Percentiles rank a stretch among this genome's conserved stretches.
These are phyloP conservation scores for Pantherophis guttatus DNA, from an alignment of 2,113 vertebrate species.

Conservation along the genomic window DNA sequence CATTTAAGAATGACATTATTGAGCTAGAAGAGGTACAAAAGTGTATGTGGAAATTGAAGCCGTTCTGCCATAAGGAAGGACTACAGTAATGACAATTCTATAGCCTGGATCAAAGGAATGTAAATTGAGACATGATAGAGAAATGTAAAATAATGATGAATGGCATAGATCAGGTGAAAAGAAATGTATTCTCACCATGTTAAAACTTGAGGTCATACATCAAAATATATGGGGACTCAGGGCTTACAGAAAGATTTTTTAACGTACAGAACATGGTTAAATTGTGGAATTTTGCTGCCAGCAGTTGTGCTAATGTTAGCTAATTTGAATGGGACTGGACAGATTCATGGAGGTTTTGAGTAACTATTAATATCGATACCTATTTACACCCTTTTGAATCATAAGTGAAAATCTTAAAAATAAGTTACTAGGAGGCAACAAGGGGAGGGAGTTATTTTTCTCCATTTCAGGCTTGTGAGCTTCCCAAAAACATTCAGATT, in stretches of 20 bases:
- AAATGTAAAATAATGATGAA: neutral
- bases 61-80: neutral
- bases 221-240: neutral
- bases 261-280: neutral
- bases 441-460: neutral
- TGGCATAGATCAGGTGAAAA: neutral
- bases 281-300: neutral
- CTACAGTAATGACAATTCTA: neutral
- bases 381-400: neutral
- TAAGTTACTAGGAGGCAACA: neutral
- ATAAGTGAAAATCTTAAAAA: neutral
- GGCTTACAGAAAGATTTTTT: neutral
- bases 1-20: neutral
- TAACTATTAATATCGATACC: neutral
- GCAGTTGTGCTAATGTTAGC: neutral
- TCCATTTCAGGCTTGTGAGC: neutral
- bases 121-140: neutral
- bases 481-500: neutral
- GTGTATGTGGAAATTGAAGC: neutral
- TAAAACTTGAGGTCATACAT: neutral
- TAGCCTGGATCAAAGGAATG: neutral
- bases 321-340: neutral
- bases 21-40: neutral
- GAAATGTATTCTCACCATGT: neutral
- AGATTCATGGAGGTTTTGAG: neutral